These are phyloP conservation scores for Sebastes diploproa DNA, from an alignment of 2,797 vertebrate genomes.

Conservation along the genomic window DNA sequence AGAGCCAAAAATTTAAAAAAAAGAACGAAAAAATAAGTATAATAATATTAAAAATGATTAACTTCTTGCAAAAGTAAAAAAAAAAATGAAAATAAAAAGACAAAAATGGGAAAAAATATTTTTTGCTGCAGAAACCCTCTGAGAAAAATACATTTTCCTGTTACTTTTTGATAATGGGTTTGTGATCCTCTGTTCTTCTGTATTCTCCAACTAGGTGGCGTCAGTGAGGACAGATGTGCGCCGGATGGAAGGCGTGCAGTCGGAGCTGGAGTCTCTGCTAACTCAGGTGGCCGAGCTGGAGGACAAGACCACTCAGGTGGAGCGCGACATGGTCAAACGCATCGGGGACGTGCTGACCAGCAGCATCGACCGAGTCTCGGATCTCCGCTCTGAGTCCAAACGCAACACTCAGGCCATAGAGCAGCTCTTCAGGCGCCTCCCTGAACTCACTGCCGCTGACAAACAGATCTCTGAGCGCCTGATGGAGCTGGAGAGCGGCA, in stretches of 20 bases:
- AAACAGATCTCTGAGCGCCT: conserved; percentile 79
- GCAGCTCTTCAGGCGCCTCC: conserved; percentile 72
- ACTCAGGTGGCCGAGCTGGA: conserved; percentile 84
- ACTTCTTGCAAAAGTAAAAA: too few relatives aligned
- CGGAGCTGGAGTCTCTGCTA: conserved; percentile 84
- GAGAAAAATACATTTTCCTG: neutral
- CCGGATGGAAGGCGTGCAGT: conserved; percentile 90
- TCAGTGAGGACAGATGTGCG: conserved; percentile 91
- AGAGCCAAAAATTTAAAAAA: too few relatives aligned
- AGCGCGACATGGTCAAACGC: conserved; percentile 84
- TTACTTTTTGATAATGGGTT: neutral
- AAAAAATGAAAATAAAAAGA: too few relatives aligned
- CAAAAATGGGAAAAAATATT: too few relatives aligned
- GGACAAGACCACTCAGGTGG: conserved; percentile 82
- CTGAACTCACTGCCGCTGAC: conserved; percentile 80
- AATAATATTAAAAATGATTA: too few relatives aligned
- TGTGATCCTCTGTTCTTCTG: neutral
- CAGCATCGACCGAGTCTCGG: conserved; percentile 89
- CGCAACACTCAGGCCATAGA: conserved; percentile 84
- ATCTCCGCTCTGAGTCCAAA: conserved; percentile 82
- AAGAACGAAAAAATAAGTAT: too few relatives aligned
- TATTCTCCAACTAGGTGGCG: conserved; percentile 72
- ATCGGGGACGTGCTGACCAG: conserved; percentile 88
- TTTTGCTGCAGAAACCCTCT: too few relatives aligned
- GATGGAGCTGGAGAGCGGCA: conserved; percentile 86